Evolutionary conservation across 1,140 invertebrate genomes (phyloP), one percentile per base, ranked within the genome.

Genomic region (Drosophila setifemur): DNA sequence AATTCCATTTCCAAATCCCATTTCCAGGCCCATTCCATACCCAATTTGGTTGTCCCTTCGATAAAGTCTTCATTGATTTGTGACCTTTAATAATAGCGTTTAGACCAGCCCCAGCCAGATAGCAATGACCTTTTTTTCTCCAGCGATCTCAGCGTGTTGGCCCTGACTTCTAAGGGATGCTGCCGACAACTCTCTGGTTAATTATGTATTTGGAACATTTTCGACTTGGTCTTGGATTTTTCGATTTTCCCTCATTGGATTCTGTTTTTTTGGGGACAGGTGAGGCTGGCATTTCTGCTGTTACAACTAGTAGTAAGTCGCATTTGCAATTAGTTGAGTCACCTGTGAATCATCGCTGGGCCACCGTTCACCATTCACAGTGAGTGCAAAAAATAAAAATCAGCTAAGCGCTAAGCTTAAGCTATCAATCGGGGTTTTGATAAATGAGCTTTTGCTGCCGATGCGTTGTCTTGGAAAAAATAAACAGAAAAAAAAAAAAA

Each of bases 11-110:
- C 47, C 39, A 53, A 3, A n/a, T 8, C n/a, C 33, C 55, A 53
- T 18, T 63, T n/a, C 21, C 54, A 18, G 4, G 47, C 47, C 49
- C 57, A 18, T 49, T 66, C 11, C 19, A 21, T 40, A 8, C 7
- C 14, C 63, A 28, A 37, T 69, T 57, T 23, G 23, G 28, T 29
- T 28, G 64, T 48, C 61, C 66, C 74, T 68, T 75, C 81, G 81
- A 86, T 86, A 86, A 86, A 86, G 81, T 76, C 81, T 86, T 86
- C 72, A 86, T 86, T 86, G 81, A 86, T 86, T 86, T 86, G 81
- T 86, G 81, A 81, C 81, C 81, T 75, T 74, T 86, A 86, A 86
- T 86, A 86, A 86, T 87, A 86, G 81, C 72, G 82, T 87, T 86
- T 87, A 87, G 68, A 44, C 33, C 42, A 64, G 33, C 47, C 47